Base-by-base conservation (phyloP, 64 coral and sea anemone species). In the Hydrozoanthus tunicans region DNA sequence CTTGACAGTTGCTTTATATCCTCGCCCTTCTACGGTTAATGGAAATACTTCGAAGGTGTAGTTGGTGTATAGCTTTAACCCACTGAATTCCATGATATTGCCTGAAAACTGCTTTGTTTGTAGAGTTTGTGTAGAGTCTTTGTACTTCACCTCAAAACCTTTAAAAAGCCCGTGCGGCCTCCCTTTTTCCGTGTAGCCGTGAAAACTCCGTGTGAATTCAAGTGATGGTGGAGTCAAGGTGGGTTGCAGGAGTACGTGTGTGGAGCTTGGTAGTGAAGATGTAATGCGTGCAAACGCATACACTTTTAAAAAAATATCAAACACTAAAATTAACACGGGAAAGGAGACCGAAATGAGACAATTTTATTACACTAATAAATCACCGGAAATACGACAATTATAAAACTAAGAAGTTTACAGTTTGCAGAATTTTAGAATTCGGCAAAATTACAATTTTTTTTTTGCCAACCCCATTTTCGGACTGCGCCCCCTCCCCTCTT, bases 21-120 rank as follows among this genome's bases (percentile, higher is more conserved):
- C 84, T 17, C 56, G n/a, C 11, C 84, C 84, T 43, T 88, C 84
- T 12, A 88, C 12, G 5, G 84, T 88, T n/a, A 32, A 14, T 12
- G 84, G 24, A 59, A 14, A 56, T 58, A 75, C 70, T 0, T 43
- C 17, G 51, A 88, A 74, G n/a, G 6, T 15, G 10, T 88, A 88
- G 7, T 61, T 17, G 56, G 84, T 88, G 13, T 59, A 75, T 26
- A 73, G 13, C 3, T 59, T 88, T 55, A 88, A 59, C 4, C 84
- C 69, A 3, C 9, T 75, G 11, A 88, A 0, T 26, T 59, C 25
- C 20, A 43, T 58, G 6, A 26, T 5, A 12, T 59, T 17, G 0
- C 57, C 58, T 14, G 23, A 15, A 8, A 59, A 15, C 11, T 27
- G 74, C 24, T 14, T 59, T 3, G 73, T 55, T 88, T 51, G 24